Conservation (phyloP, 2,797 vertebrate genomes). For the Molossus alvarezi region DNA sequence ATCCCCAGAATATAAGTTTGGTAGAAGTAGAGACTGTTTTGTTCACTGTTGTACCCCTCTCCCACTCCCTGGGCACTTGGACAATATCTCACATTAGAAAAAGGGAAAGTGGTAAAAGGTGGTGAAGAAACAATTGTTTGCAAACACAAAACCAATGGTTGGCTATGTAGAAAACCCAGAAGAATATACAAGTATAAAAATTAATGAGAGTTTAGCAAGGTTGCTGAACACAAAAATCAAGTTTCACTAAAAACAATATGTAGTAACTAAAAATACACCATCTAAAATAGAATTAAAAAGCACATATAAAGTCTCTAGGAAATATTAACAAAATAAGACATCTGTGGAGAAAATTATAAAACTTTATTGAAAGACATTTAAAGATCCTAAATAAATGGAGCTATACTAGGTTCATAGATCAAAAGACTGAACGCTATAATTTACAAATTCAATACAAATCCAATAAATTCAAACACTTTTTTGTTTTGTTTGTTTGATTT, state of each 20-base stretch:
- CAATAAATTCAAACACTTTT: background rate
- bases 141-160: background rate
- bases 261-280: slow-evolving; percentile 32
- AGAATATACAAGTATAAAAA: background rate
- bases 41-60: background rate
- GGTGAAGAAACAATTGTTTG: background rate
- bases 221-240: slow-evolving; percentile 27
- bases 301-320: background rate
- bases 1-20: background rate
- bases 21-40: background rate
- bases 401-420: background rate
- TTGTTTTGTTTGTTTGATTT: slow-evolving; percentile 45
- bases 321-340: slow-evolving; percentile 13
- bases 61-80: background rate
- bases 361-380: slow-evolving; percentile 71
- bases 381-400: slow-evolving; percentile 56
- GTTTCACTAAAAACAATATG: slow-evolving; percentile 22
- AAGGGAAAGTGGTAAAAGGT: background rate
- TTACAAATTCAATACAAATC: slow-evolving; percentile 55
- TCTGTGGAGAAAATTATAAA: slow-evolving; percentile 58
- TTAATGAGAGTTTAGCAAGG: background rate
- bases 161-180: background rate
- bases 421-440: slow-evolving; percentile 10
- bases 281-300: background rate
- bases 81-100: background rate